Evolutionary conservation across 2,113 vertebrate genomes (phyloP).

Genomic region (Pholis gunnellus): DNA sequence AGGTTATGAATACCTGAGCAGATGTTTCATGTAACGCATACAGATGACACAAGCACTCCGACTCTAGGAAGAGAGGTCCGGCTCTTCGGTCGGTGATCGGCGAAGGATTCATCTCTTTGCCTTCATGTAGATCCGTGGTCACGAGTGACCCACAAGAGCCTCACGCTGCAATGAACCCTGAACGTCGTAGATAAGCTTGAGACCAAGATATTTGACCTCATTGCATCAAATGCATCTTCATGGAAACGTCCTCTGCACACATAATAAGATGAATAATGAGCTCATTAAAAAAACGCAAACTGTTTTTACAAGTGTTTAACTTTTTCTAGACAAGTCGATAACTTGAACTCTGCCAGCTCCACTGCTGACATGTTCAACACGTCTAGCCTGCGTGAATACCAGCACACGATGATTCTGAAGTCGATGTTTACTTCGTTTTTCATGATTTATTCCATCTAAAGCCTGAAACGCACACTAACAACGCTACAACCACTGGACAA

Average conservation of each 20-base stretch:
- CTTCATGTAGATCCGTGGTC: not conserved
- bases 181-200: not conserved
- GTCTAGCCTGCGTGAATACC: not conserved
- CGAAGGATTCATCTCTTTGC: not conserved
- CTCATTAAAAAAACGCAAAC: not conserved
- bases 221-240: not conserved
- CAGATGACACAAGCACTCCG: slow-evolving; percentile 38
- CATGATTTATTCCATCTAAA: not conserved
- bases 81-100: not conserved
- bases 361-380: not conserved
- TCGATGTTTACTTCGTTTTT: slow-evolving; percentile 2
- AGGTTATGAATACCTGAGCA: slow-evolving; percentile 84
- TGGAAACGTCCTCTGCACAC: not conserved
- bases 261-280: not conserved
- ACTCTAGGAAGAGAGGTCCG: not conserved
- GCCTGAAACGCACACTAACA: not conserved
- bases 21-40: slow-evolving; percentile 51
- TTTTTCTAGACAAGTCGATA: not conserved
- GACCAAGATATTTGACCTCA: not conserved
- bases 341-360: not conserved
- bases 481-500: not conserved
- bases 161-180: not conserved
- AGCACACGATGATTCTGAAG: not conserved
- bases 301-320: not conserved
- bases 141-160: not conserved